Evolutionary conservation across 2,888 invertebrate species (phyloP).

Genomic region (Pogonocherus hispidulus): DNA sequence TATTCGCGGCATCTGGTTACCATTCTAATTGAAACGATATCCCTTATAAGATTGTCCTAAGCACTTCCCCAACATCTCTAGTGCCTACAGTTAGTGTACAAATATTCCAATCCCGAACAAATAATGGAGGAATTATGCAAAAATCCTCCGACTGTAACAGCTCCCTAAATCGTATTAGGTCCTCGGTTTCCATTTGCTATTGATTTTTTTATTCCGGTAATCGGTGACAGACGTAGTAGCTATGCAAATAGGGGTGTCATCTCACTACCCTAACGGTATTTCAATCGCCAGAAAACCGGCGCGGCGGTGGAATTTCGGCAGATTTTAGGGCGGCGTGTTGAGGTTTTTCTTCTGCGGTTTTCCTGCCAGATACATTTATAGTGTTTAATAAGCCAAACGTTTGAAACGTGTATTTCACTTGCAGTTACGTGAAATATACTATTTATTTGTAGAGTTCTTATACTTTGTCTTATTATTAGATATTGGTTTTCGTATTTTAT

Average conservation of each 20-base stretch:
- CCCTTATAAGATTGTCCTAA: slow-evolving; percentile 7
- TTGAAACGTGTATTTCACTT: too few relatives aligned
- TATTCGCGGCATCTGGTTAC: slow-evolving; percentile 17
- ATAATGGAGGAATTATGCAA: slow-evolving; percentile 24
- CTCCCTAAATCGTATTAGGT: slow-evolving; percentile 28
- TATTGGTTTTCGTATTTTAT: too few relatives aligned
- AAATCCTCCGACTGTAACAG: slow-evolving; percentile 25
- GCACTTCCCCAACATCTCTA: slow-evolving; percentile 8
- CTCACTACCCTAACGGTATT: slow-evolving; percentile 37
- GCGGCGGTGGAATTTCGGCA: slow-evolving; percentile 19
- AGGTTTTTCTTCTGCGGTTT: neutral
- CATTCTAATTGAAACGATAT: slow-evolving; percentile 23
- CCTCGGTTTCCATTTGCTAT: slow-evolving; percentile 35
- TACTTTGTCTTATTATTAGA: too few relatives aligned
- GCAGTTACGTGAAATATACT: too few relatives aligned
- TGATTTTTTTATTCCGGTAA: slow-evolving; percentile 38
- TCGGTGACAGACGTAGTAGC: slow-evolving; percentile 33
- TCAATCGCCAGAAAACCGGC: slow-evolving; percentile 28
- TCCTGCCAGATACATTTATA: neutral
- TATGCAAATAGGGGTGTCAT: slow-evolving; percentile 39
- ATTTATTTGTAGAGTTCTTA: too few relatives aligned
- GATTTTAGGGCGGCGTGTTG: slow-evolving; percentile 2
- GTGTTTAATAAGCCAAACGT: too few relatives aligned
- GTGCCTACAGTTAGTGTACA: slow-evolving; percentile 19
- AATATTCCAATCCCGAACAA: slow-evolving; percentile 28